Base-by-base conservation (phyloP, 2,888 invertebrate species). In the Drosophila anceps region DNA sequence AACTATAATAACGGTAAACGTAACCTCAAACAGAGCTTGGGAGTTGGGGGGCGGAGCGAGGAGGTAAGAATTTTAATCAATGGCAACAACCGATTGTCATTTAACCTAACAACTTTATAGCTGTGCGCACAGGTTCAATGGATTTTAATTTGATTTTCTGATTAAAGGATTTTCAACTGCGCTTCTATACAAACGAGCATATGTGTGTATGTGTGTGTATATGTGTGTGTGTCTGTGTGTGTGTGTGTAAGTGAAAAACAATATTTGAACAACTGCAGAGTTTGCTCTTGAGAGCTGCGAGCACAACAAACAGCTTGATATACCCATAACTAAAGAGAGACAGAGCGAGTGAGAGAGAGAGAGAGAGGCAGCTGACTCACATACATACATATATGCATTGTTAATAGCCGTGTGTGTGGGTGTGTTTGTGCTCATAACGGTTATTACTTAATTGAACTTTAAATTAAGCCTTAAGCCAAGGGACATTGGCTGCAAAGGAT, bases 391-490 rank as follows among this genome's bases (percentile, higher is more conserved):
- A 53, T 54, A 41, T 41, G 46, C 33, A 73, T 43, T 53, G 57
- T 20, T 20, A 62, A 62, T 51, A 50, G 35, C 39, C 31, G 48
- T 29, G 58, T 50, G 57, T 37, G 53, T 24, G 43, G 33, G 61
- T 50, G 58, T 50, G 29, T 43, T 68, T 64, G 75, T 69, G 67
- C 61, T 66, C 50, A 68, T 61, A 64, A 46, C 54, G 80, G 62
- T 84, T 80, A 88, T 90, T 73, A 82, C 85, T 88, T 82, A 90
- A 85, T 85, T 88, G 80, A 78, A 81, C 69, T 82, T 69, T 78
- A 76, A 76, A 68, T 72, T 51, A 69, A 69, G 71, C 69, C 62
- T 62, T 63, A 59, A 80, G 65, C 63, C 54, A 62, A 43, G 50
- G 53, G 35, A 55, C 64, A 62, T 53, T 51, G 61, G 35, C 54